Percentiles rank a stretch among this genome's conserved stretches.
Evolutionary conservation across 2,797 vertebrate species (phyloP).

Genomic region (Enteromius unitaeniatus): DNA sequence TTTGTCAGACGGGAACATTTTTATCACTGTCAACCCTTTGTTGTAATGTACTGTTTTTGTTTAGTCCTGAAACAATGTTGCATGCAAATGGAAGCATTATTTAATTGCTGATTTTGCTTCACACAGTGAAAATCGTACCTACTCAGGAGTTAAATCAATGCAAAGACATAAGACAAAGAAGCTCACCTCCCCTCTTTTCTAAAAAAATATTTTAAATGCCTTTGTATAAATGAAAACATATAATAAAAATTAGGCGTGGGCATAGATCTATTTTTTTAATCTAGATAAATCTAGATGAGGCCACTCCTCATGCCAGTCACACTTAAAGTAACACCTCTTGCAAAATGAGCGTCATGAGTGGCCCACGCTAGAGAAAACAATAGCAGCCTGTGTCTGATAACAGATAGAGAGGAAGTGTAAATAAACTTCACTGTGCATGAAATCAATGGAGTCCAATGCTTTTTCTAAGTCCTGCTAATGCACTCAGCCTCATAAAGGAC

Average conservation of each 20-base stretch:
- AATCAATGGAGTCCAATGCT: conserved; percentile 71
- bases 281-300: no score
- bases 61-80: neutral
- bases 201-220: conserved; percentile 37
- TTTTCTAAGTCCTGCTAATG: conserved; percentile 40
- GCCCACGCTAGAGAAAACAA: conserved; percentile 69
- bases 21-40: conserved; percentile 66
- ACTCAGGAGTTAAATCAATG: conserved; percentile 70
- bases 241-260: no score
- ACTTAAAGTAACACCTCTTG: conserved; percentile 49
- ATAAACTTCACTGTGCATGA: conserved; percentile 64
- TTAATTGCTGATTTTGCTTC: conserved; percentile 35
- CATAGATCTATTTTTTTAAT: no score
- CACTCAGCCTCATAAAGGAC: conserved; percentile 70
- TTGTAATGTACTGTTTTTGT: conserved; percentile 59
- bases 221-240: neutral
- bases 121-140: conserved; percentile 52
- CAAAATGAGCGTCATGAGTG: conserved; percentile 65
- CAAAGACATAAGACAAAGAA: conserved; percentile 14
- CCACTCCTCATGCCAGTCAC: conserved; percentile 30
- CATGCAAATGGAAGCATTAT: neutral
- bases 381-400: conserved; percentile 61
- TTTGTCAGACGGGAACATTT: conserved; percentile 54
- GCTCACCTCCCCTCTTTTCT: conserved; percentile 29
- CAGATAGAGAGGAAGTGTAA: conserved; percentile 66